A percentile compares a stretch with the other conserved stretches of the same genome.
Conservation (phyloP, 1,140 invertebrate genomes). For the Aphaenogaster ashmeadi region DNA sequence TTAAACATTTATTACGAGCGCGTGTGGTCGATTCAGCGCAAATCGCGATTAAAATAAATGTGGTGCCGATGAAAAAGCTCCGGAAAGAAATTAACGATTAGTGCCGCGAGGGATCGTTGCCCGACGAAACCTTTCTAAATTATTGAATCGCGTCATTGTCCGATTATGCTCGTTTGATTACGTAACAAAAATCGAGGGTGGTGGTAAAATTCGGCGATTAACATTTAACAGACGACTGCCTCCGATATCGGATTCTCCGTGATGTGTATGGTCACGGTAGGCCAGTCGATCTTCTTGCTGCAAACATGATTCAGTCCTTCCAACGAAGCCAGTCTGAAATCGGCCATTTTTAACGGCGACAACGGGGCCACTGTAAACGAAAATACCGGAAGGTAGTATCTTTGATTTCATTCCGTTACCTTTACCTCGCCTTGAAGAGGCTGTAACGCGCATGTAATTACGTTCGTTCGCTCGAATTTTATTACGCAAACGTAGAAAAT, state of each 20-base stretch:
- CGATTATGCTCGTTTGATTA: conserved; percentile 36
- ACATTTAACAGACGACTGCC: conserved; percentile 90
- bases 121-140: conserved; percentile 73
- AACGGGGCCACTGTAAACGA: conserved; percentile 90
- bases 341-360: conserved; percentile 90
- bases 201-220: conserved; percentile 34
- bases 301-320: conserved; percentile 88
- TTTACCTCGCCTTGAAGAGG: conserved; percentile 54
- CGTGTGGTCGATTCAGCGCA: conserved; percentile 18
- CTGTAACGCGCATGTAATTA: conserved; percentile 57
- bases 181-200: conserved; percentile 60
- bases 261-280: conserved; percentile 91
- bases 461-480: conserved; percentile 48
- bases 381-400: conserved; percentile 73
- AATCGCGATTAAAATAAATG: conserved; percentile 44
- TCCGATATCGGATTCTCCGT: conserved; percentile 93
- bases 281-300: conserved; percentile 87
- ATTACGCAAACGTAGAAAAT: conserved; percentile 35
- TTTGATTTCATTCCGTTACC: background rate
- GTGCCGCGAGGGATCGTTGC: conserved; percentile 74
- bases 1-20: conserved; percentile 43
- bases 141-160: conserved; percentile 28
- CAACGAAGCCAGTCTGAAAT: conserved; percentile 88
- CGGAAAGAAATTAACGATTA: conserved; percentile 64
- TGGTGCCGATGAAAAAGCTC: conserved; percentile 31